These are phyloP conservation scores for Micrasema longulum DNA, from an alignment of 1,140 invertebrate species.

Conservation along the genomic window DNA sequence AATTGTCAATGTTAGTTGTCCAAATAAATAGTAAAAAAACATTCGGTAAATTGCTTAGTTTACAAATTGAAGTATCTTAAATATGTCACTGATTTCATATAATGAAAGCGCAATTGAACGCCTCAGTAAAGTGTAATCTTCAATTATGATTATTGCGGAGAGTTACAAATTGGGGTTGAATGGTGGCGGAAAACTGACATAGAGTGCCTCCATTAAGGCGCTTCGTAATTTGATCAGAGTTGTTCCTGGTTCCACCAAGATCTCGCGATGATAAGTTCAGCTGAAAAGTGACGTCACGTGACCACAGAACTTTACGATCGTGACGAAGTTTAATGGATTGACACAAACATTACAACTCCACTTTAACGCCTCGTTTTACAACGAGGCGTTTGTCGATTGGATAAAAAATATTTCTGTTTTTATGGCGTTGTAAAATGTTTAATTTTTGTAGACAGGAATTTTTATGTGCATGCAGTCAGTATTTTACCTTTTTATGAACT, in stretches of 20 bases:
- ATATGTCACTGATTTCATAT: no score
- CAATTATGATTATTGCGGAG: neutral
- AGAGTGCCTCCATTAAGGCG: neutral
- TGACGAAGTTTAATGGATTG: neutral
- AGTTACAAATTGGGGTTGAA: neutral
- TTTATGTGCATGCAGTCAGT: neutral
- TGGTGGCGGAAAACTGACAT: neutral
- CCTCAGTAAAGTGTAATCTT: neutral
- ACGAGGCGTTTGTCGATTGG: neutral
- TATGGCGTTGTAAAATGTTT: neutral
- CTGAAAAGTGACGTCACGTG: neutral
- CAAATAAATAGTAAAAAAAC: no score
- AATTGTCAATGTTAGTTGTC: no score
- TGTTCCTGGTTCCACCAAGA: neutral
- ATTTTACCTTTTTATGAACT: neutral
- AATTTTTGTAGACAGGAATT: neutral
- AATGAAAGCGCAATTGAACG: no score
- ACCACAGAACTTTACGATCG: slow-evolving; percentile 4
- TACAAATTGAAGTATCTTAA: no score
- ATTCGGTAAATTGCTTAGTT: no score
- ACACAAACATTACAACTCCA: slow-evolving; percentile 11
- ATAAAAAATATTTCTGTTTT: neutral
- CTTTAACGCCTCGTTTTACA: slow-evolving; percentile 22
- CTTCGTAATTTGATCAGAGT: neutral
- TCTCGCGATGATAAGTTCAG: neutral